phyloP scores from a whole-genome alignment of 2,888 invertebrate species.

The Hirtodrosophila histrioides region DNA sequence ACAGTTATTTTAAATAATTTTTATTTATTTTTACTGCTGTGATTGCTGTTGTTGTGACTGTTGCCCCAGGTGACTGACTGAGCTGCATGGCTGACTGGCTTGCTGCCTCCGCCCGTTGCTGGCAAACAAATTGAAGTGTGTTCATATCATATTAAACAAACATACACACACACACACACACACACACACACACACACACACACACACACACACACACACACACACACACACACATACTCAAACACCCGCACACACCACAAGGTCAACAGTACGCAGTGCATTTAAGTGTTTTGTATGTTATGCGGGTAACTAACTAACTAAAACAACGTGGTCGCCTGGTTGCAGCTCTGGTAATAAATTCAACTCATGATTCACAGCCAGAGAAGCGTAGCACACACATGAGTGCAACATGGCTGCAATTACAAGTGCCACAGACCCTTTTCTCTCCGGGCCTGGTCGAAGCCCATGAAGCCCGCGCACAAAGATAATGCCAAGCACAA shows the following conservation, averaged over 20 bases:
- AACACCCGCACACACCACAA: constrained; percentile 29
- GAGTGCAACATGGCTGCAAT: constrained; percentile 18
- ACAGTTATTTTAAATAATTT: constrained; percentile 6
- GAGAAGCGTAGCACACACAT: constrained; percentile 34
- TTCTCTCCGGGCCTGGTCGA: no score
- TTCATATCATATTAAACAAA: constrained; percentile 26
- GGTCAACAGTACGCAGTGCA: constrained; percentile 63
- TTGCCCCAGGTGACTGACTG: constrained; percentile 22
- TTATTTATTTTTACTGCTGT: not conserved
- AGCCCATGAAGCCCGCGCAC: constrained; percentile 1
- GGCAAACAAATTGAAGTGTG: constrained; percentile 38
- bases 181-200: not conserved
- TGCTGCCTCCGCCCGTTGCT: constrained; percentile 14
- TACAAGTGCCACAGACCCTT: constrained; percentile 27
- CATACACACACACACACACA: constrained; percentile 2
- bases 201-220: constrained; percentile 18
- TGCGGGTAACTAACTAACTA: constrained; percentile 39
- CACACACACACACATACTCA: not conserved
- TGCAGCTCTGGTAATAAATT: constrained; percentile 58
- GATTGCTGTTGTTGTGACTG: not conserved
- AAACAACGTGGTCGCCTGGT: constrained; percentile 18
- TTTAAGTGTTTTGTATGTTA: constrained; percentile 53
- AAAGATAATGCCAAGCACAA: constrained; percentile 6
- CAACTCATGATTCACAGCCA: constrained; percentile 56
- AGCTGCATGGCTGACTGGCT: constrained; percentile 13